Evolutionary conservation across 2,888 invertebrate genomes (phyloP).

Genomic region (Ectemnius lituratus): DNA sequence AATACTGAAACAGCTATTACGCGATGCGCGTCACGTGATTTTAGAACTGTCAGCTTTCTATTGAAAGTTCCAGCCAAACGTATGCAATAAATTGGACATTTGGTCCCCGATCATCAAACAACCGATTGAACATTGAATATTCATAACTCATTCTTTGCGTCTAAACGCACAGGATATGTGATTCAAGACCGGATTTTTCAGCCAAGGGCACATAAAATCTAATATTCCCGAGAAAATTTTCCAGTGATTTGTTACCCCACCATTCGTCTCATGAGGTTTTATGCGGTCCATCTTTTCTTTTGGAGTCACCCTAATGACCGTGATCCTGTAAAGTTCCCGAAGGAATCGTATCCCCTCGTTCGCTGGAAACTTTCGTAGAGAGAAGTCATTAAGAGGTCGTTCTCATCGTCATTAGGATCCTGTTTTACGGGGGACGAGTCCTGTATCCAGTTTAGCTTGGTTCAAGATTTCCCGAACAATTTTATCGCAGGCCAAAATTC

Average conservation of each 20-base stretch:
- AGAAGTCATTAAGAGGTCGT: slow-evolving; percentile 44
- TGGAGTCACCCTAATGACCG: slow-evolving; percentile 39
- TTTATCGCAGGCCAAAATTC: not conserved
- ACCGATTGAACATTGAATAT: slow-evolving; percentile 59
- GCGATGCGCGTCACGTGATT: slow-evolving; percentile 3
- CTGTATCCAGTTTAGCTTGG: slow-evolving; percentile 18
- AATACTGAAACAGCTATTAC: no score
- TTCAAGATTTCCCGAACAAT: not conserved
- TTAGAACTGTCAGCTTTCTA: no score
- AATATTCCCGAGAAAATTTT: slow-evolving; percentile 36
- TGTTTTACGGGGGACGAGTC: slow-evolving; percentile 13
- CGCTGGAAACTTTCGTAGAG: slow-evolving; percentile 41
- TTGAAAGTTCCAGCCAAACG: slow-evolving; percentile 10
- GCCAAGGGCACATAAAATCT: slow-evolving; percentile 12
- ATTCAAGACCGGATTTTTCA: not conserved
- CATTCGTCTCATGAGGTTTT: slow-evolving; percentile 36
- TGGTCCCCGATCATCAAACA: slow-evolving; percentile 43
- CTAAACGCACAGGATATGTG: slow-evolving; percentile 24
- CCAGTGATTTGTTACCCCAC: slow-evolving; percentile 19
- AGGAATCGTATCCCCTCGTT: slow-evolving; percentile 18
- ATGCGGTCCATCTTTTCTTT: slow-evolving; percentile 38
- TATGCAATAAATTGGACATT: slow-evolving; percentile 65
- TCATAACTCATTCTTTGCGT: slow-evolving; percentile 45
- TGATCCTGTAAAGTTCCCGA: slow-evolving; percentile 16
- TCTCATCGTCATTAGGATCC: slow-evolving; percentile 34